Conservation (phyloP, 2,113 vertebrate species). For the Sylvia atricapilla region DNA sequence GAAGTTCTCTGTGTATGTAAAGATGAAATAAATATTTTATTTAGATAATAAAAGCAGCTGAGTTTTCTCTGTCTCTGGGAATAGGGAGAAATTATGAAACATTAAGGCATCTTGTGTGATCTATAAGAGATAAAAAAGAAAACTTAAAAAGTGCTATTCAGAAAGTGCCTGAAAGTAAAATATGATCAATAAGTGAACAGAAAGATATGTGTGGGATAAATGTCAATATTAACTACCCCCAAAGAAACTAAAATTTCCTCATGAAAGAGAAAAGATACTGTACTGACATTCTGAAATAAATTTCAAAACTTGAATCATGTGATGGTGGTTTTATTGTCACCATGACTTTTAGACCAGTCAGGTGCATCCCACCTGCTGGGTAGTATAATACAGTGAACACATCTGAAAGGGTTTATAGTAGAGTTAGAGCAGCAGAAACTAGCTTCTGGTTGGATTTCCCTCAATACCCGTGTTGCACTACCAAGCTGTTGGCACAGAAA, state of each 20-base stretch:
- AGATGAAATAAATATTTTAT: constrained; percentile 6
- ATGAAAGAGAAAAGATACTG: background rate
- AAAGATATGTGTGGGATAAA: background rate
- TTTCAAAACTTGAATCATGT: background rate
- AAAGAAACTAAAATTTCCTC: background rate
- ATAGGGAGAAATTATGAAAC: background rate
- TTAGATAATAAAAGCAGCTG: background rate
- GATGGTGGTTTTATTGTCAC: background rate
- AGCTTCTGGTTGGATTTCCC: background rate
- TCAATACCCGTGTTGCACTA: background rate
- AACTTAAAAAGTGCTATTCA: background rate
- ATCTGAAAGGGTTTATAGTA: background rate
- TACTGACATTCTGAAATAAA: background rate
- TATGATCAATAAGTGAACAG: background rate
- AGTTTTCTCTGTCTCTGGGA: background rate
- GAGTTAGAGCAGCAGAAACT: background rate
- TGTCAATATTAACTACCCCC: background rate
- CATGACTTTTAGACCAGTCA: background rate
- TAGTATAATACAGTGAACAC: background rate
- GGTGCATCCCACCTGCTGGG: background rate
- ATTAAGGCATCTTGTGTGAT: background rate
- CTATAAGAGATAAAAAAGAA: background rate
- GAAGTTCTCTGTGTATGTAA: background rate
- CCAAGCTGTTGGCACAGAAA: background rate
- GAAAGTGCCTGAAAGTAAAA: background rate